Evolutionary conservation across 2,113 vertebrate species (phyloP).

Genomic region (Ciconia stormi): DNA sequence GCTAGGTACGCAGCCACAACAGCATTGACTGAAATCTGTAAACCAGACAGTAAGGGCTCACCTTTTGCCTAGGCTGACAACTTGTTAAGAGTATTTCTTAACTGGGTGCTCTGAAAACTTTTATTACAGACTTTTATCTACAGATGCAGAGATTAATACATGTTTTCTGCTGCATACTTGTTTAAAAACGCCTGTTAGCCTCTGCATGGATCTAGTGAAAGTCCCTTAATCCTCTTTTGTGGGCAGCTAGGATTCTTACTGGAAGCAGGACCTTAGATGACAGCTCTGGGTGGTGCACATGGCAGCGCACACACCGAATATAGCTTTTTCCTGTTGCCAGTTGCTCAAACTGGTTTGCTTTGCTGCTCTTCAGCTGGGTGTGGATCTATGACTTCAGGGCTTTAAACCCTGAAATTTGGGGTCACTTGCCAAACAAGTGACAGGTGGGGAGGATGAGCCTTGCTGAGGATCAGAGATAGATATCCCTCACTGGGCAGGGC

Average conservation of each 20-base stretch:
- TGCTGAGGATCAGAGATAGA: background rate
- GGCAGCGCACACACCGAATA: background rate
- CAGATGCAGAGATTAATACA: background rate
- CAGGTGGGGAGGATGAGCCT: background rate
- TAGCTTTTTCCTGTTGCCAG: background rate
- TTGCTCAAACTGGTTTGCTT: conserved; percentile 2
- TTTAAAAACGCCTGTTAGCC: background rate
- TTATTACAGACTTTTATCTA: background rate
- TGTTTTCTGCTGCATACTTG: background rate
- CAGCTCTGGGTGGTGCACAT: background rate
- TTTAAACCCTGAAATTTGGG: background rate
- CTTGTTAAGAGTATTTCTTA: background rate
- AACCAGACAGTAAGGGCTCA: background rate
- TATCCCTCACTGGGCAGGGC: background rate
- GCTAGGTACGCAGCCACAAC: accelerated
- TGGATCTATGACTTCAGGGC: background rate
- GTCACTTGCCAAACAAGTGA: background rate
- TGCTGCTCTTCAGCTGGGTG: background rate
- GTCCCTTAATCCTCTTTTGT: background rate
- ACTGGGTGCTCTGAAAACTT: background rate
- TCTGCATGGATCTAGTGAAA: background rate
- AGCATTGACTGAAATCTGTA: background rate
- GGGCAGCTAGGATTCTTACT: background rate
- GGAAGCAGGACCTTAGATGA: background rate
- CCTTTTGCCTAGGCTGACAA: background rate